Evolutionary conservation across 2,113 vertebrate genomes (phyloP).

Genomic region (Ptilonorhynchus violaceus): DNA sequence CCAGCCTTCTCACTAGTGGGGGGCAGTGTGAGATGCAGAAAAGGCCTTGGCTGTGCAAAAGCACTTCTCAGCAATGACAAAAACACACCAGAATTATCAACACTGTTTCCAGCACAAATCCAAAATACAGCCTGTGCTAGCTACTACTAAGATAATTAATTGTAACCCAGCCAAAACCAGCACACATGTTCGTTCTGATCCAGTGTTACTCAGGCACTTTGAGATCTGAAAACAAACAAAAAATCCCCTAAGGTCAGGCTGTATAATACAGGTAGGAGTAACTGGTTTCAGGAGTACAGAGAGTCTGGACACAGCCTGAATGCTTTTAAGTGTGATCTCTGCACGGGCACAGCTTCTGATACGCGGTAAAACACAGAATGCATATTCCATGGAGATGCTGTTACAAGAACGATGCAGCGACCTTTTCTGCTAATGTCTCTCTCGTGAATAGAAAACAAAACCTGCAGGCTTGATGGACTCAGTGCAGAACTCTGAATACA

Average conservation of each 20-base stretch:
- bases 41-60: neutral
- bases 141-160: neutral
- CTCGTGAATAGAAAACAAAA: neutral
- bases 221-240: neutral
- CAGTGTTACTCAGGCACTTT: neutral
- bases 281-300: neutral
- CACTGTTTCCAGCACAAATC: neutral
- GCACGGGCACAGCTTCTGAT: neutral
- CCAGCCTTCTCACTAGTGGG: neutral
- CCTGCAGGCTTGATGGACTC: neutral
- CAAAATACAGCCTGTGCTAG: neutral
- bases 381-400: neutral
- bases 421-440: neutral
- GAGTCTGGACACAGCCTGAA: neutral
- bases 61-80: neutral
- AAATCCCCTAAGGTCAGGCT: neutral
- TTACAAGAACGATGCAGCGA: neutral
- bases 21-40: neutral
- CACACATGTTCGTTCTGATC: neutral
- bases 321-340: neutral
- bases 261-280: neutral
- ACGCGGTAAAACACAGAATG: fast-evolving
- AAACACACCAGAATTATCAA: neutral
- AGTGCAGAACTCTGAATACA: neutral
- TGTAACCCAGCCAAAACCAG: neutral